Evolutionary conservation across 2,888 invertebrate genomes (phyloP).

Genomic region (Sphaerophoria rueppellii): DNA sequence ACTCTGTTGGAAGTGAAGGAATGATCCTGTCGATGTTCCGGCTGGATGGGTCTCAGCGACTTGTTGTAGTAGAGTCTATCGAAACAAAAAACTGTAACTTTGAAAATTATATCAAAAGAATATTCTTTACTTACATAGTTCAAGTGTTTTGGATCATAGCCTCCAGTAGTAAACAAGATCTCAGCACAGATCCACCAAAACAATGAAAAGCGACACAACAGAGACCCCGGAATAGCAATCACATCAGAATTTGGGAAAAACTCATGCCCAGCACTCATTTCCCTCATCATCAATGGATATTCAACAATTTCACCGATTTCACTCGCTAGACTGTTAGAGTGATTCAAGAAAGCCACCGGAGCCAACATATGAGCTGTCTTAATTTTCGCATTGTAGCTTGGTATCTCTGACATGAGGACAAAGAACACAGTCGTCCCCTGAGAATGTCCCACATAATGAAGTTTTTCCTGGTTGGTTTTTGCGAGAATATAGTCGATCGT

Average conservation of each 20-base stretch:
- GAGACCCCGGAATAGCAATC: neutral
- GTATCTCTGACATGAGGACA: slow-evolving; percentile 81
- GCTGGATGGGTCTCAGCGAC: slow-evolving; percentile 78
- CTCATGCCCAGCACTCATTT: neutral
- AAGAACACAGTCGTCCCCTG: slow-evolving; percentile 84
- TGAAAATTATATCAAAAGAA: neutral
- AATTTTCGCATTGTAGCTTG: slow-evolving; percentile 83
- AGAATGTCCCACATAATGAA: slow-evolving; percentile 87
- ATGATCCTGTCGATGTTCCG: slow-evolving; percentile 77
- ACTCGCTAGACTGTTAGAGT: slow-evolving; percentile 83
- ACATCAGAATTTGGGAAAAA: neutral
- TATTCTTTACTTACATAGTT: slow-evolving; percentile 75
- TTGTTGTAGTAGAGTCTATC: slow-evolving; percentile 76
- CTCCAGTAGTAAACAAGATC: slow-evolving; percentile 57
- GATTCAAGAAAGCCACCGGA: slow-evolving; percentile 86
- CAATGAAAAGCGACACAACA: neutral
- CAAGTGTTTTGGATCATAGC: slow-evolving; percentile 66
- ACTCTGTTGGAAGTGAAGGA: slow-evolving; percentile 77
- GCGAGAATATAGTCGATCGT: slow-evolving; percentile 84
- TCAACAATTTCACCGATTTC: slow-evolving; percentile 79
- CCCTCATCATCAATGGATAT: slow-evolving; percentile 70
- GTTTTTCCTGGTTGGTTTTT: slow-evolving; percentile 81
- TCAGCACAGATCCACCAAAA: neutral
- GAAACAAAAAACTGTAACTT: neutral
- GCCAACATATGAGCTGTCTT: slow-evolving; percentile 83